Conservation (phyloP, 2,113 vertebrate species). For the Campylomormyrus numenius region DNA sequence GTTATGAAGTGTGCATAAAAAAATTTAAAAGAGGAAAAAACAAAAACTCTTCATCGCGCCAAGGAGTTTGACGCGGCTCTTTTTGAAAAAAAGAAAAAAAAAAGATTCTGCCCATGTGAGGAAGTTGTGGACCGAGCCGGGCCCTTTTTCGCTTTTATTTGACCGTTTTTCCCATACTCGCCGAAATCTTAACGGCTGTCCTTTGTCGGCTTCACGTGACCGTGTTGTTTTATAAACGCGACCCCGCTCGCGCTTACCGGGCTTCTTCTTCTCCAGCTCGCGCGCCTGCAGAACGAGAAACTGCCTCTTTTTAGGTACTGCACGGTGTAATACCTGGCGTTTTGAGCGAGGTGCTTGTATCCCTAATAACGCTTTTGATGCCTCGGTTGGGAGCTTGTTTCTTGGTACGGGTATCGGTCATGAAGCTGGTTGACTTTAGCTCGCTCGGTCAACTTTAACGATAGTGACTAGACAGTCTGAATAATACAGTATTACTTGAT, state of each 20-base stretch:
- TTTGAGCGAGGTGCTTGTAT: background rate
- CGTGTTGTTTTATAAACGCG: conserved; percentile 23
- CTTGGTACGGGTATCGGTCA: background rate
- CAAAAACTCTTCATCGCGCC: background rate
- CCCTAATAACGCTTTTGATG: background rate
- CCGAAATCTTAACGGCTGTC: conserved; percentile 20
- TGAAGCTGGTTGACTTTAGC: background rate
- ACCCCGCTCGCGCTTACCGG: background rate
- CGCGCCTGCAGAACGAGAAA: background rate
- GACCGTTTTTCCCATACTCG: conserved; percentile 4
- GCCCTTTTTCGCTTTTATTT: conserved; percentile 50
- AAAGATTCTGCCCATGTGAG: background rate
- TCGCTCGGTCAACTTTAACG: background rate
- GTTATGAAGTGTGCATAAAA: conserved; percentile 11
- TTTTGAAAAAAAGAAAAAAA: background rate
- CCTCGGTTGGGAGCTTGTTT: background rate
- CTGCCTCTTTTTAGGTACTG: background rate
- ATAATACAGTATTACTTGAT: background rate
- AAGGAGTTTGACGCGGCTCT: background rate
- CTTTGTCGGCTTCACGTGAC: conserved; percentile 25
- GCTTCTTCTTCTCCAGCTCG: background rate
- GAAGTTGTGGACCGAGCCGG: conserved; percentile 36
- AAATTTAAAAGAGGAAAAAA: background rate
- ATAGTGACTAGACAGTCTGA: background rate
- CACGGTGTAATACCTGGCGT: background rate